Evolutionary conservation across 2,888 invertebrate species (phyloP).

Genomic region (Drosophila mayaguana): DNA sequence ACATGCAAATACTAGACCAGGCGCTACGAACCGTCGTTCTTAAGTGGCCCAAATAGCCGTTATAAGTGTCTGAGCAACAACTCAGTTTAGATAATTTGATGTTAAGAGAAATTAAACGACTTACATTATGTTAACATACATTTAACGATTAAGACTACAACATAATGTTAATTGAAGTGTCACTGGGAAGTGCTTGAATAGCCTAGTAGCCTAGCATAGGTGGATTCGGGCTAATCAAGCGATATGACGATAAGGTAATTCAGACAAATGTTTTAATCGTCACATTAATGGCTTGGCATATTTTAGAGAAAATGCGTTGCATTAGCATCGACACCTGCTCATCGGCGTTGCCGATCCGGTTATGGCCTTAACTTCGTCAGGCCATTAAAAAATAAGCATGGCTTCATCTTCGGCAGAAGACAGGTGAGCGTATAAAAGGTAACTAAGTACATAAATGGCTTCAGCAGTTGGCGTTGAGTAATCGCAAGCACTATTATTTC

Average conservation of each 20-base stretch:
- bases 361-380: conserved; percentile 21
- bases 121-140: conserved; percentile 6
- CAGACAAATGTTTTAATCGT: conserved; percentile 36
- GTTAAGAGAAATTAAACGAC: not conserved
- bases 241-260: conserved; percentile 19
- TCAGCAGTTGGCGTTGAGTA: conserved; percentile 4
- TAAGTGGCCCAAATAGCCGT: conserved; percentile 3
- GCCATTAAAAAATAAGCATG: conserved; percentile 17
- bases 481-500: not conserved
- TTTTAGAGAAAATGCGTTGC: conserved; percentile 45
- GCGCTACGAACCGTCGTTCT: not conserved
- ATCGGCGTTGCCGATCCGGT: conserved; percentile 30
- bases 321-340: conserved; percentile 48
- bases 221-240: conserved; percentile 5
- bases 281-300: conserved; percentile 36
- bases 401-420: conserved; percentile 10
- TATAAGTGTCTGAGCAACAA: not conserved
- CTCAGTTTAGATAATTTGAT: not conserved
- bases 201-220: not conserved
- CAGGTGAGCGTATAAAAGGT: conserved; percentile 4
- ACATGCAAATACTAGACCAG: not conserved
- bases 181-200: not conserved
- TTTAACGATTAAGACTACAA: conserved; percentile 1
- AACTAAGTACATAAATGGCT: conserved; percentile 9
- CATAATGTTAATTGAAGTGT: conserved; percentile 13